Evolutionary conservation across 2,888 invertebrate genomes (phyloP).

Genomic region (Amphipoea oculea): DNA sequence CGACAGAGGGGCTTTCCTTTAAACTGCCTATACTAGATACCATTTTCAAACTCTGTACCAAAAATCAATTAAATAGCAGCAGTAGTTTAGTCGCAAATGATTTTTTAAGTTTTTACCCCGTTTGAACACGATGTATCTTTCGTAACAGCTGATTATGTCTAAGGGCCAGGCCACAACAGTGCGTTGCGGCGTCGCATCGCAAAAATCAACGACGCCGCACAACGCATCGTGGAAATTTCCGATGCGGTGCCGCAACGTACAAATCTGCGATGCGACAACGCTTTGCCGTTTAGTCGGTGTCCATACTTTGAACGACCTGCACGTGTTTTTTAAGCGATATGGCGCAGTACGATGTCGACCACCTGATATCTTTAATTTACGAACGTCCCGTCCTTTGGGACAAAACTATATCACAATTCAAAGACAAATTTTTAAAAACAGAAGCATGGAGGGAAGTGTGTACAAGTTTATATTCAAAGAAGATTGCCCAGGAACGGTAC

Average conservation of each 20-base stretch:
- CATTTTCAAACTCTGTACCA: too few species aligned
- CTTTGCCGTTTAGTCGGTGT: slow-evolving; percentile 31
- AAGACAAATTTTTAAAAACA: slow-evolving; percentile 36
- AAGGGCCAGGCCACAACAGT: slow-evolving; percentile 1
- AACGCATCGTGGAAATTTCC: slow-evolving; percentile 28
- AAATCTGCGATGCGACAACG: slow-evolving; percentile 29
- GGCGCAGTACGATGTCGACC: slow-evolving; percentile 36
- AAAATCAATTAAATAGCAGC: too few species aligned
- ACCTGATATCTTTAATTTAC: slow-evolving; percentile 37
- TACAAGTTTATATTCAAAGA: slow-evolving; percentile 27
- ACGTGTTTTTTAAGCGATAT: slow-evolving; percentile 37
- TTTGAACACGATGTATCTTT: too few species aligned
- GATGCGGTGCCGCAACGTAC: slow-evolving; percentile 26
- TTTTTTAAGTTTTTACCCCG: too few species aligned
- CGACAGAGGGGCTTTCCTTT: too few species aligned
- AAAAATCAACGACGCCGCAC: slow-evolving; percentile 27
- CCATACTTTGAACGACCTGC: slow-evolving; percentile 35
- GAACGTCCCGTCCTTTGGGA: slow-evolving; percentile 42
- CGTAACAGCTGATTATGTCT: too few species aligned
- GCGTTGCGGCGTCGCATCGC: slow-evolving; percentile 16
- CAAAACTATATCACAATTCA: slow-evolving; percentile 34
- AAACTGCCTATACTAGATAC: too few species aligned
- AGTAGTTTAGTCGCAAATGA: too few species aligned
- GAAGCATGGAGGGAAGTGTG: slow-evolving; percentile 34
- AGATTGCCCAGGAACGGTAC: too few species aligned